phyloP scores from a whole-genome alignment of 1,140 invertebrate genomes.

The Drosophila takahashii region DNA sequence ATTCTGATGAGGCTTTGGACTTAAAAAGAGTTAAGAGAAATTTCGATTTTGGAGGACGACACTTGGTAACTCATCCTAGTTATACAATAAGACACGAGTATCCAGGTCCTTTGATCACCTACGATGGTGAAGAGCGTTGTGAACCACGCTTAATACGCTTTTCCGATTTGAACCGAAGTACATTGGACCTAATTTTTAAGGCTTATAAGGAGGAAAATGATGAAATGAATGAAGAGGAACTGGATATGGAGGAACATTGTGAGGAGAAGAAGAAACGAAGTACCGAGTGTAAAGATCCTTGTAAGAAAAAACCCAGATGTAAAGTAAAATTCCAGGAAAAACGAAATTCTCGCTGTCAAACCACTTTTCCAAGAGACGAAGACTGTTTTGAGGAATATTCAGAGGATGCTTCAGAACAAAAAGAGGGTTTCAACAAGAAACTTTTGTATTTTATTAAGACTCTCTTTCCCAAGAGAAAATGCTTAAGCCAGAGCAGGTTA shows the following conservation, averaged over 20 bases:
- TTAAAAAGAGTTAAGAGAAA: no score
- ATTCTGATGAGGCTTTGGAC: not conserved
- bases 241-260: not conserved
- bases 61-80: slow-evolving; percentile 6
- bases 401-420: not conserved
- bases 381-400: not conserved
- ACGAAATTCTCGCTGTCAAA: not conserved
- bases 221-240: not conserved
- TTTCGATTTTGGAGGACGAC: accelerated
- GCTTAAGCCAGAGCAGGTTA: not conserved
- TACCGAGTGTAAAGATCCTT: not conserved
- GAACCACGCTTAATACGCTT: slow-evolving; percentile 49
- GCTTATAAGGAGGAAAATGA: not conserved
- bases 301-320: no score
- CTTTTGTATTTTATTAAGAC: not conserved
- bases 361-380: not conserved
- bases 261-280: not conserved
- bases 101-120: slow-evolving; percentile 52
- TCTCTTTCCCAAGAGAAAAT: not conserved
- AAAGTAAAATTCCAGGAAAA: not conserved
- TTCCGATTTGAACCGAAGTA: slow-evolving; percentile 22
- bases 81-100: slow-evolving; percentile 54
- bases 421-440: not conserved
- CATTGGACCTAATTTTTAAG: not conserved
- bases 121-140: slow-evolving; percentile 47